Percentiles rank a stretch among this genome's conserved stretches.
Evolutionary conservation across 1,140 invertebrate species (phyloP).

Genomic region (Glomeris maerens): DNA sequence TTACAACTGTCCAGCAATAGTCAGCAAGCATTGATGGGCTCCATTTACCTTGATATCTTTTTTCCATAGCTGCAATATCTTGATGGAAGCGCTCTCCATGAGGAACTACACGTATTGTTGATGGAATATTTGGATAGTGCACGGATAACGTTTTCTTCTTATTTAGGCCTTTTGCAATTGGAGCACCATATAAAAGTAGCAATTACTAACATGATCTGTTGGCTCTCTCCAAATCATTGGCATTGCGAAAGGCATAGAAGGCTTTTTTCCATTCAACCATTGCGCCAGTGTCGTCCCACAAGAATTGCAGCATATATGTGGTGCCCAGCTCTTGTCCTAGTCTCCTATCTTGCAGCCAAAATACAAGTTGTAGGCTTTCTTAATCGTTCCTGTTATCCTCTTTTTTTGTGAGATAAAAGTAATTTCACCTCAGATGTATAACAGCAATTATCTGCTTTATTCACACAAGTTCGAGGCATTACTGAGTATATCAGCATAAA

Average conservation of each 20-base stretch:
- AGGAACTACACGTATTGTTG: too few relatives aligned
- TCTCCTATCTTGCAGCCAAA: neutral
- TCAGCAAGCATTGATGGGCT: too few relatives aligned
- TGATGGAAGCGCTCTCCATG: too few relatives aligned
- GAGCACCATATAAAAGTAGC: slow-evolving; percentile 20
- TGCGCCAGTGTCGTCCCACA: neutral
- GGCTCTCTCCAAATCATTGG: slow-evolving; percentile 19
- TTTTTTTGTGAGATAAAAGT: neutral
- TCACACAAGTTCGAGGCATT: too few relatives aligned
- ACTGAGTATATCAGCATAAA: too few relatives aligned
- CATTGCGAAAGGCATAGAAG: slow-evolving; percentile 15
- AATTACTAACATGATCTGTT: slow-evolving; percentile 12
- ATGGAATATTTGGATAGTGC: too few relatives aligned
- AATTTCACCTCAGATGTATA: neutral
- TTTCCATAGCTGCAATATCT: too few relatives aligned
- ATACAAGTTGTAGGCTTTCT: neutral
- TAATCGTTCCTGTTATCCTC: neutral
- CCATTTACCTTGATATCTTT: too few relatives aligned
- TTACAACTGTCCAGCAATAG: too few relatives aligned
- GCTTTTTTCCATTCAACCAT: neutral
- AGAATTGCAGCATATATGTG: neutral
- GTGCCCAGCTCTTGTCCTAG: neutral
- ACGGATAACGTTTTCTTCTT: too few relatives aligned
- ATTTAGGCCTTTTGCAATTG: too few relatives aligned
- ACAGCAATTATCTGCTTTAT: neutral